Conservation (phyloP, 2,888 invertebrate genomes). For the Auanema freiburgensis region DNA sequence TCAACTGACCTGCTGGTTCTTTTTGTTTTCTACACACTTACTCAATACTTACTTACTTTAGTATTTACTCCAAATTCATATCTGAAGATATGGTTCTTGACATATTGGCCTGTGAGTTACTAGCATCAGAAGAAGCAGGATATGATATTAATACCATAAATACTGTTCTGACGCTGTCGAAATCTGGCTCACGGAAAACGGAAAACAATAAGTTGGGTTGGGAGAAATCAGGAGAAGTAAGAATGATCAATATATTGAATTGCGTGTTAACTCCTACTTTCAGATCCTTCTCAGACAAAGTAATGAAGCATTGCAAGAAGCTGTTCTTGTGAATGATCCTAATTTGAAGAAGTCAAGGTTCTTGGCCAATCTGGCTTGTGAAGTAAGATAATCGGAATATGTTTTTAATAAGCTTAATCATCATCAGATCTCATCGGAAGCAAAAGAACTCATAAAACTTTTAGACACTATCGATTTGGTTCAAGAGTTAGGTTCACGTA, state of each 20-base stretch:
- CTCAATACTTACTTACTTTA: conserved; percentile 14
- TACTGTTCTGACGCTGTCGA: conserved; percentile 26
- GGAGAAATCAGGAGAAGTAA: conserved; percentile 29
- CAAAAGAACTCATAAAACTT: conserved; percentile 29
- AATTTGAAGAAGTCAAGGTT: conserved; percentile 30
- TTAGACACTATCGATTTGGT: conserved; percentile 38
- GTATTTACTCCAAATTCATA: conserved; percentile 35
- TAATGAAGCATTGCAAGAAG: conserved; percentile 36
- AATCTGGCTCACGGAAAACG: conserved; percentile 1
- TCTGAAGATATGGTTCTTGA: conserved; percentile 39
- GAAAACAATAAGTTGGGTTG: conserved; percentile 10
- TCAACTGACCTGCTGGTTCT: conserved; percentile 28
- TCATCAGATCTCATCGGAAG: conserved; percentile 26
- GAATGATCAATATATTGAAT: background rate
- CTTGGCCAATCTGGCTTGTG: conserved; percentile 24
- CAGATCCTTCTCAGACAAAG: conserved; percentile 27
- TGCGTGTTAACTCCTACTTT: too few relatives aligned
- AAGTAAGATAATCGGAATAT: background rate
- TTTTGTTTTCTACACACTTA: background rate
- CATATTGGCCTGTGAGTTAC: conserved; percentile 34
- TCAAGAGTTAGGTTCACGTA: conserved; percentile 37
- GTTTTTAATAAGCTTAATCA: background rate
- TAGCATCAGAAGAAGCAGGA: conserved; percentile 28
- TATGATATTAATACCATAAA: conserved; percentile 23
- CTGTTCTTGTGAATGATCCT: conserved; percentile 30